Evolutionary conservation across 2,797 vertebrate species (phyloP).

Genomic region (Anguilla megastoma): DNA sequence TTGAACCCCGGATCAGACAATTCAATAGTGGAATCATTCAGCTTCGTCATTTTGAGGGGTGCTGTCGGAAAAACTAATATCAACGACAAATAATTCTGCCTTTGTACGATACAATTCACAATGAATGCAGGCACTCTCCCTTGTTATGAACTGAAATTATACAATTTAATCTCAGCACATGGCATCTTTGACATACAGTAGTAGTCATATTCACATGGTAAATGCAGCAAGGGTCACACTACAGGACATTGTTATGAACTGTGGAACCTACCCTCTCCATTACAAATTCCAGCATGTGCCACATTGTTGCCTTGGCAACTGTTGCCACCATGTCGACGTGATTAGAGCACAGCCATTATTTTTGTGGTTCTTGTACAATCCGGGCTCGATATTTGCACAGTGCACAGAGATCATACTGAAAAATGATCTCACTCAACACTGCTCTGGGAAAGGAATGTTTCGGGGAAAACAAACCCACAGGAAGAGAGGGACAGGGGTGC

Average conservation of each 20-base stretch:
- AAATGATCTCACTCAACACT: background rate
- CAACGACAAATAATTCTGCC: background rate
- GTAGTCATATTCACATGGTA: background rate
- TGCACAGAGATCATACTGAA: background rate
- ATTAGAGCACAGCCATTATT: slow-evolving; percentile 16
- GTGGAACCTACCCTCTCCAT: slow-evolving; percentile 47
- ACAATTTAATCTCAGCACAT: background rate
- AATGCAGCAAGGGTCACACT: background rate
- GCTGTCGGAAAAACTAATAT: background rate
- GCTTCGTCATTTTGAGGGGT: background rate
- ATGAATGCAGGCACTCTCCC: background rate
- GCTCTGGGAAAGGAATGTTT: background rate
- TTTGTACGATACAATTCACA: background rate
- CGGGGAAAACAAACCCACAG: background rate
- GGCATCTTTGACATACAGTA: background rate
- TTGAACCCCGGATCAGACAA: background rate
- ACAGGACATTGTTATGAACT: slow-evolving; percentile 28
- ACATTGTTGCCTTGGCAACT: slow-evolving; percentile 58
- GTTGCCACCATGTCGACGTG: slow-evolving; percentile 43
- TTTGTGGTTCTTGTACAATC: background rate
- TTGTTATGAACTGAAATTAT: background rate
- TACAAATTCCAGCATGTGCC: slow-evolving; percentile 54
- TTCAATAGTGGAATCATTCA: background rate
- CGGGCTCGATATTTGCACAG: background rate
- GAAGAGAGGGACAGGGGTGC: background rate